These are phyloP conservation scores for Montipora foliosa DNA, from an alignment of 64 coral and sea anemone species.

Conservation along the genomic window DNA sequence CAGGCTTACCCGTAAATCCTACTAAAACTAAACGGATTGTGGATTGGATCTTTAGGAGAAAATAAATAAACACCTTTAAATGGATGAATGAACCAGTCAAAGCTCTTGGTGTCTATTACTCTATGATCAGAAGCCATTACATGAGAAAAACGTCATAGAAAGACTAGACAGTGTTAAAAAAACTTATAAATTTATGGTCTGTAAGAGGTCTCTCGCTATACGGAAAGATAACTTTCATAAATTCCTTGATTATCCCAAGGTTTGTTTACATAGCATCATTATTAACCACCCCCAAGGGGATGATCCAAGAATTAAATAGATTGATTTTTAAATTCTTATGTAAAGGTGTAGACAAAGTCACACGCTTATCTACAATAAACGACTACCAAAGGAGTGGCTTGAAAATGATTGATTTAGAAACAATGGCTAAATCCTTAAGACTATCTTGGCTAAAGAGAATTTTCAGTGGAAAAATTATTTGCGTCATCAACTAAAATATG, in stretches of 20 bases:
- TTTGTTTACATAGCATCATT: slow-evolving; percentile 4
- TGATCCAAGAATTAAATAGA: background rate
- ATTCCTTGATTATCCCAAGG: background rate
- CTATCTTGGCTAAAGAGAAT: background rate
- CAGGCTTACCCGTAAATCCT: too few species aligned
- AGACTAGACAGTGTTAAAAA: too few species aligned
- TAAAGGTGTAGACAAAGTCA: background rate
- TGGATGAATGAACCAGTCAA: too few species aligned
- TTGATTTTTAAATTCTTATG: background rate
- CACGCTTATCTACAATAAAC: background rate
- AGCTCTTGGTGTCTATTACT: too few species aligned
- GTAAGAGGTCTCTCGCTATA: background rate
- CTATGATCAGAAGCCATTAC: too few species aligned
- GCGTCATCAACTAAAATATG: too few species aligned
- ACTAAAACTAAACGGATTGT: too few species aligned
- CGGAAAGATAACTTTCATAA: slow-evolving; percentile 1
- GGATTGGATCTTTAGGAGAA: too few species aligned
- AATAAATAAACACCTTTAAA: too few species aligned
- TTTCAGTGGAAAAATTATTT: too few species aligned
- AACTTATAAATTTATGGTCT: too few species aligned
- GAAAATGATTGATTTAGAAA: background rate
- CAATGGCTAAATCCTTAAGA: background rate
- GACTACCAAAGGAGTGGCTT: background rate
- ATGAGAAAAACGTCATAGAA: too few species aligned
- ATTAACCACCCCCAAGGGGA: background rate